Conservation (phyloP, 2,888 invertebrate species). For the Dyspetes luteomarginatus region DNA sequence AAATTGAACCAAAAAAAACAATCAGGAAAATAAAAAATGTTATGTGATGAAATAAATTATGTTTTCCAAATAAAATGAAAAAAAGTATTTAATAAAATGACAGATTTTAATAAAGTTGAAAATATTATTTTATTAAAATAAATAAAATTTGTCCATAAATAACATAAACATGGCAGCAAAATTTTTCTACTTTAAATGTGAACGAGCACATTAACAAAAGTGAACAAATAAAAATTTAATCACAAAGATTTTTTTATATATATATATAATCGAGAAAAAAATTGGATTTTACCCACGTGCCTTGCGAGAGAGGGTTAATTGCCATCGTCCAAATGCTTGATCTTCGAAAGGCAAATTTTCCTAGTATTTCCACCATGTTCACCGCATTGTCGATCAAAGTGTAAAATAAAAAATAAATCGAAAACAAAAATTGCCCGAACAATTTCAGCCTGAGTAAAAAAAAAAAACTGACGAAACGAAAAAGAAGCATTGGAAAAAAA, state of each 20-base stretch:
- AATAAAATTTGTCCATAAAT: too few relatives aligned
- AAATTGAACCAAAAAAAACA: too few relatives aligned
- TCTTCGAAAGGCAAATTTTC: constrained; percentile 56
- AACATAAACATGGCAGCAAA: too few relatives aligned
- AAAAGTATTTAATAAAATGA: too few relatives aligned
- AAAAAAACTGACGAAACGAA: neutral
- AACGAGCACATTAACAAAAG: neutral
- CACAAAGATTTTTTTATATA: neutral
- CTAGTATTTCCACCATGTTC: constrained; percentile 47
- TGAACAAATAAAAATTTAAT: neutral
- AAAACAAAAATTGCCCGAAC: neutral
- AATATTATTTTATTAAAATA: too few relatives aligned
- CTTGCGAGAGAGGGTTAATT: neutral
- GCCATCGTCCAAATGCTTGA: constrained; percentile 36
- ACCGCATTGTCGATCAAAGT: neutral
- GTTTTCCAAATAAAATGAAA: too few relatives aligned
- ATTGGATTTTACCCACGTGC: neutral
- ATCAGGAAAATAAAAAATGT: too few relatives aligned
- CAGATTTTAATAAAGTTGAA: too few relatives aligned
- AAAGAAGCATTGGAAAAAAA: neutral
- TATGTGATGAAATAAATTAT: too few relatives aligned
- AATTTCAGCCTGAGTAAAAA: neutral
- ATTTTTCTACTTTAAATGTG: too few relatives aligned
- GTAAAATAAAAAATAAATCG: neutral
- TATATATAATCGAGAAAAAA: neutral